Evolutionary conservation across 2,888 invertebrate genomes (phyloP).

Genomic region (Calameuta pallipes): DNA sequence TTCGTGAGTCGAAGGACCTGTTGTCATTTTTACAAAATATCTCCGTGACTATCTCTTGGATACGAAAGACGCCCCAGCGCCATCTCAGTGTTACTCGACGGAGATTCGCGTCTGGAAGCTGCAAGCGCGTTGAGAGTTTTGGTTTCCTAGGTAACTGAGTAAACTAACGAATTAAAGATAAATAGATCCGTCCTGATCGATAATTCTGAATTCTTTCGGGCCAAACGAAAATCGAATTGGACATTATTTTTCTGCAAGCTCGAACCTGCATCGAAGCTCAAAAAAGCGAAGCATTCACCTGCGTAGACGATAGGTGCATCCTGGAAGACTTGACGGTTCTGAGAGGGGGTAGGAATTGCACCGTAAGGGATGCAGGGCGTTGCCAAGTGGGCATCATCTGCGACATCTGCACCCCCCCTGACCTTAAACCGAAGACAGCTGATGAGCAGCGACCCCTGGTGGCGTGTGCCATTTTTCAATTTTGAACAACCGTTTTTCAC

Average conservation of each 20-base stretch:
- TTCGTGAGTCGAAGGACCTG: slow-evolving; percentile 46
- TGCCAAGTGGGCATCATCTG: slow-evolving; percentile 27
- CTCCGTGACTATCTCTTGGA: neutral
- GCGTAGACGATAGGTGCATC: slow-evolving; percentile 28
- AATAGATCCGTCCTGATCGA: no score
- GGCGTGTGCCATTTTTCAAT: slow-evolving; percentile 49
- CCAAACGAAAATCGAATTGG: neutral
- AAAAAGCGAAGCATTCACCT: slow-evolving; percentile 42
- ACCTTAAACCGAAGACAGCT: slow-evolving; percentile 39
- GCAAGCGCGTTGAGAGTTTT: no score
- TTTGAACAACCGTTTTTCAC: slow-evolving; percentile 35
- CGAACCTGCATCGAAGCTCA: slow-evolving; percentile 41
- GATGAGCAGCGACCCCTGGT: slow-evolving; percentile 29
- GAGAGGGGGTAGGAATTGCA: no score
- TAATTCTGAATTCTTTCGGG: no score
- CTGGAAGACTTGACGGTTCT: no score
- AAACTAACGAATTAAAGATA: no score
- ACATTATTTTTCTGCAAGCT: slow-evolving; percentile 26
- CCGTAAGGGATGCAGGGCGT: no score
- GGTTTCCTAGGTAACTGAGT: no score
- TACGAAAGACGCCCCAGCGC: no score
- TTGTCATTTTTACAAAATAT: slow-evolving; percentile 52
- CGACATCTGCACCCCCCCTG: slow-evolving; percentile 6
- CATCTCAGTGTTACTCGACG: no score
- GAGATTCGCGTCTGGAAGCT: no score